Evolutionary conservation across 1,140 invertebrate genomes (phyloP), one percentile per base, ranked within the genome.

Genomic region (Euura lappo): DNA sequence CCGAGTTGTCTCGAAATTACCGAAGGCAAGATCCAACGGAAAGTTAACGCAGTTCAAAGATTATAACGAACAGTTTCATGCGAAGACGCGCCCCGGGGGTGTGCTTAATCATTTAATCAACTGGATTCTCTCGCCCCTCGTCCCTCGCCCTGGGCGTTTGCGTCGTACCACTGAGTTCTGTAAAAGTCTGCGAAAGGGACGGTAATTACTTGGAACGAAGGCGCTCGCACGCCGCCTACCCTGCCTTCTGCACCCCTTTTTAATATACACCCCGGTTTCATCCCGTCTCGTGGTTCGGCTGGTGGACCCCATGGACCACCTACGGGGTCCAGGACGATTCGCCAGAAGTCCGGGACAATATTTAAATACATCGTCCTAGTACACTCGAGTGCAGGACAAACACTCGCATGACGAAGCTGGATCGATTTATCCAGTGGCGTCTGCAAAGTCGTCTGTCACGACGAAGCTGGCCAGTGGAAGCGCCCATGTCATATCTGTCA

Each of bases 61-160:
- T 72, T 79, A 82, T 80, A 77, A 79, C 76, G 74, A 71, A 73
- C 74, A 78, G 76, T 81, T 81, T 80, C 78, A 81, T 80, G 51
- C 51, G 13, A 81, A 74, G 79, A 74, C 74, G 71, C 71, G 28
- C 28, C 28, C 69, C 72, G 67, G 74, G 71, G 75, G 75, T 72
- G 77, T 78, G 75, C 81, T 82, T 82, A 81, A 81, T 82, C 76
- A 79, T 80, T 82, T 81, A 81, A 82, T 82, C 81, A 79, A 79
- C 77, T 77, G 78, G 78, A 69, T 28, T 68, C 75, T 72, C 1
- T 71, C 71, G 72, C 66, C 72, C 73, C 69, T 68, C 69, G 67
- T 28, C 44, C 28, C 66, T 68, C 13, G 5, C 66, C 66, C 44
- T 68, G 44, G 75, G 66, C 64, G 60, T 72, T 46, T 44, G 51